Evolutionary conservation across 2,797 vertebrate species (phyloP), one percentile per base, ranked within the genome.

Genomic region (Melanotaenia trifasciata): DNA sequence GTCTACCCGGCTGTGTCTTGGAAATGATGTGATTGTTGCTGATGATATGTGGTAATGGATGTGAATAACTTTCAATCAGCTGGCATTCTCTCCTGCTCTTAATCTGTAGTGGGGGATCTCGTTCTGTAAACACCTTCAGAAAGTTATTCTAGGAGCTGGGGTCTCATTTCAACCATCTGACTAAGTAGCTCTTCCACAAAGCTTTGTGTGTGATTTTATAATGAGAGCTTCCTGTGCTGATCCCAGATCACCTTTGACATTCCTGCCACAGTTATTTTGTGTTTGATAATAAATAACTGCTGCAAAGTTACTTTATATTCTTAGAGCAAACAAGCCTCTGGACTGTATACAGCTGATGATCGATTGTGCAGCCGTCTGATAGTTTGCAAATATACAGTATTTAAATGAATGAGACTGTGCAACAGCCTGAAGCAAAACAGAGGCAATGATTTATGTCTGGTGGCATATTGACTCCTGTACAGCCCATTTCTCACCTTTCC

Each of bases 11-110:
- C 90, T 88, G 83, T 84, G 83, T 90, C 86, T 88, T 76, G 64
- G 76, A 86, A 89, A 81, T 89, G 85, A 92, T 90, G 83, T 81
- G 86, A 92, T 92, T 92, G 90, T 78, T 86, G 85, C 76, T 84
- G 81, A 90, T 88, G 89, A 91, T 91, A 83, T 60, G 70, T 51
- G 58, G 66, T 91, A 90, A 90, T 90, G 87, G 86, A 88, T 81
- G 71, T 86, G 79, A 84, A 86, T 83, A 83, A 75, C 80, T 85
- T 87, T 89, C 87, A 84, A 61, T 84, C 80, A 66, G 61, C 64
- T 26, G 45, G 64, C 83, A 80, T 79, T 68, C 72, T 81, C 64
- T 79, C 67, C 67, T 67, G 33, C 70, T 79, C 61, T 69, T 77
- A 67, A 72, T 59, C 69, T 79, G 70, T 72, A 81, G 81, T 38